phyloP scores from a whole-genome alignment of 2,113 vertebrate genomes.

The Willisornis vidua region DNA sequence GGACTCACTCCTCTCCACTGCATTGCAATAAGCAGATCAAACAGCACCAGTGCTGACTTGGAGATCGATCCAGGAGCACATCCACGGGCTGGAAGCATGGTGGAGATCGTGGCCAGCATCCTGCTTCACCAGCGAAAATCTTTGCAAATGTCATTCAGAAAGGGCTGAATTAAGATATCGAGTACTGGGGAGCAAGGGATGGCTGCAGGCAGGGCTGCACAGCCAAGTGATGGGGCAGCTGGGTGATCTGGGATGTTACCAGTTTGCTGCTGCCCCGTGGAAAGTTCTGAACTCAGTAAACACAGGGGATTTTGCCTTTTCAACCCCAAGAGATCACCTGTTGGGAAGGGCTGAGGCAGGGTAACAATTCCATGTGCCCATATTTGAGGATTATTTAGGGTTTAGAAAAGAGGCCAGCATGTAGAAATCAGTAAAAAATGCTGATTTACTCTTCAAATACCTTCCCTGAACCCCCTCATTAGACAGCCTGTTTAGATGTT shows the following conservation, averaged over 20 bases:
- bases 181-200: background rate
- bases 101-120: background rate
- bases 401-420: background rate
- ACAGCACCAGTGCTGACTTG: constrained; percentile 22
- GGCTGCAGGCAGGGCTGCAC: background rate
- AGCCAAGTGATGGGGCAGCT: rapidly evolving
- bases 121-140: constrained; percentile 13
- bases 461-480: background rate
- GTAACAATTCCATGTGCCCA: rapidly evolving
- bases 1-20: background rate
- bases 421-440: background rate
- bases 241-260: rapidly evolving
- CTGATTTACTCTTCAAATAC: background rate
- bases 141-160: constrained; percentile 31
- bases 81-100: background rate
- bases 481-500: constrained; percentile 9
- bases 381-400: background rate
- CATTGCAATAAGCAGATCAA: constrained; percentile 57
- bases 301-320: background rate
- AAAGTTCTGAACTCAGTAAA: background rate
- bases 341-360: background rate
- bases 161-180: background rate
- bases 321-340: background rate
- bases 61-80: constrained; percentile 10
- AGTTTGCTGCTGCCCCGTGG: background rate